phyloP scores from a whole-genome alignment of 2,113 vertebrate species.

The Oryzias celebensis region DNA sequence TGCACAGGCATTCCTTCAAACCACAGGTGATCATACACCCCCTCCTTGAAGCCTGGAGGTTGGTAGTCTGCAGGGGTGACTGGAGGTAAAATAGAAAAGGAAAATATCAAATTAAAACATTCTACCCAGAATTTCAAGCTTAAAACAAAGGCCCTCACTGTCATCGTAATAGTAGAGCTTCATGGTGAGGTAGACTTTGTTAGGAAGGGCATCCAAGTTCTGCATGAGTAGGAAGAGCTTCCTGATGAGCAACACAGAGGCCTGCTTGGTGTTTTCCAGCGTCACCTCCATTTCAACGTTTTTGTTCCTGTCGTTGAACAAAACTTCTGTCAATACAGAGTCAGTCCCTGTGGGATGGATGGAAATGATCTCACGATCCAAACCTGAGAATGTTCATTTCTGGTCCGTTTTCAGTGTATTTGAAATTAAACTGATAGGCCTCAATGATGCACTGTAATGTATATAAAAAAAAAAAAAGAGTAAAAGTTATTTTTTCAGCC shows the following conservation, averaged over 20 bases:
- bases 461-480: slow-evolving; percentile 13
- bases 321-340: slow-evolving; percentile 1
- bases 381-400: slow-evolving; percentile 78
- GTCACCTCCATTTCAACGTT: slow-evolving; percentile 58
- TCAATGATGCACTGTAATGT: slow-evolving; percentile 87
- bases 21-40: slow-evolving; percentile 79
- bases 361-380: not conserved
- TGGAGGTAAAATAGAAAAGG: slow-evolving; percentile 3
- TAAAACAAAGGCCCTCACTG: slow-evolving; percentile 64
- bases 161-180: slow-evolving; percentile 96
- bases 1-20: slow-evolving; percentile 87
- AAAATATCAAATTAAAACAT: not conserved
- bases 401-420: slow-evolving; percentile 84
- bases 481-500: not conserved
- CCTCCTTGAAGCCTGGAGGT: slow-evolving; percentile 92
- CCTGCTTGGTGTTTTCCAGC: slow-evolving; percentile 84
- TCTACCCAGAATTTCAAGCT: not conserved
- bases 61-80: slow-evolving; percentile 92
- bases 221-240: slow-evolving; percentile 95
- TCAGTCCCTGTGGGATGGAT: not conserved
- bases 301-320: slow-evolving; percentile 58
- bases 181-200: slow-evolving; percentile 87
- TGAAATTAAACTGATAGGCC: slow-evolving; percentile 96
- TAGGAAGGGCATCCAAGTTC: slow-evolving; percentile 84
- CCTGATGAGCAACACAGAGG: slow-evolving; percentile 89